phyloP scores from a whole-genome alignment of 2,888 invertebrate species.

The Dione juno region DNA sequence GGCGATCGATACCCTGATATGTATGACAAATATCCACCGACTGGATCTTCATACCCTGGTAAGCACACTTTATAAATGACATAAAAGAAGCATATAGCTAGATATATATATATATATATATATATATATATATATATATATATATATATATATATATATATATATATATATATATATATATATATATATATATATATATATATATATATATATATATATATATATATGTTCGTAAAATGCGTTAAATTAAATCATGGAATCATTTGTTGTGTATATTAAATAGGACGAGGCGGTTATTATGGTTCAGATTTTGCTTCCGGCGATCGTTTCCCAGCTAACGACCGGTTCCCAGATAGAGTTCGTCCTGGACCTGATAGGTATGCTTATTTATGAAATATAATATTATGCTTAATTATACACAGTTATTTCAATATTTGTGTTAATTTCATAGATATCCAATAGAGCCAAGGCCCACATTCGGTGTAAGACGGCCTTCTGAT shows the following conservation, averaged over 20 bases:
- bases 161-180: too few relatives aligned
- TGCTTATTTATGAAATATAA: background rate
- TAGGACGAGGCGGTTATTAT: conserved; percentile 72
- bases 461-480: conserved; percentile 73
- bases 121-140: too few relatives aligned
- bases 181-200: too few relatives aligned
- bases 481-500: conserved; percentile 67
- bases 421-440: background rate
- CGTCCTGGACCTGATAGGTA: conserved; percentile 78
- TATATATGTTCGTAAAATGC: too few relatives aligned
- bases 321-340: conserved; percentile 62
- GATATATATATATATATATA: too few relatives aligned
- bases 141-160: too few relatives aligned
- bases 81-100: background rate
- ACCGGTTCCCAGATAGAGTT: conserved; percentile 73
- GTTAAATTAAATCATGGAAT: conserved; percentile 1
- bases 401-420: background rate
- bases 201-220: too few relatives aligned
- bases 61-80: conserved; percentile 56
- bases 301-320: conserved; percentile 62
- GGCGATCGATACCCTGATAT: conserved; percentile 79
- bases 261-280: conserved; percentile 43
- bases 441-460: conserved; percentile 63
- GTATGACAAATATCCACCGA: conserved; percentile 84
- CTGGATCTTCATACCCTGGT: conserved; percentile 81